Evolutionary conservation across 2,113 vertebrate species (phyloP).

Genomic region (Anguilla rostrata): DNA sequence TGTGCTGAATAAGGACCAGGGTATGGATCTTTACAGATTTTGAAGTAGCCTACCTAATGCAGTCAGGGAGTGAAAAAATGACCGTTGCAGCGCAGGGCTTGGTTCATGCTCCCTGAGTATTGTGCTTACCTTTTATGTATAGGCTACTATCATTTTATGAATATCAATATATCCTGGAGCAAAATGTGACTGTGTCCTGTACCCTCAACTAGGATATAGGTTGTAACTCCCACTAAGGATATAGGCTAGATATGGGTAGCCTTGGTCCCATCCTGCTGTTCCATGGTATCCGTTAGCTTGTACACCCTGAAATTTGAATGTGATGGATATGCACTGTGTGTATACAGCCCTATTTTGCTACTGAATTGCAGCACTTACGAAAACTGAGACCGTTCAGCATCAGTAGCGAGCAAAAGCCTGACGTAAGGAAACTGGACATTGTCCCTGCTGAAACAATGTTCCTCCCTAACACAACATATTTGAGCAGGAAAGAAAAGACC

Average conservation of each 20-base stretch:
- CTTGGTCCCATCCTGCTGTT: neutral
- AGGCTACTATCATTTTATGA: neutral
- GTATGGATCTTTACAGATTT: neutral
- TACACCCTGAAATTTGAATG: neutral
- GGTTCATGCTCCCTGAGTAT: neutral
- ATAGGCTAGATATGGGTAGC: neutral
- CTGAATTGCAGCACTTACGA: slow-evolving; percentile 9
- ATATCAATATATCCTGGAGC: neutral
- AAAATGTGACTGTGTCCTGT: neutral
- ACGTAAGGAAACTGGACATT: neutral
- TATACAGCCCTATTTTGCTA: neutral
- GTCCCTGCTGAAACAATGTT: neutral
- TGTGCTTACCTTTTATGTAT: neutral
- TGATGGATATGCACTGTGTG: neutral
- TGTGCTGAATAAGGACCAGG: neutral
- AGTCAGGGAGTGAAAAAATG: neutral
- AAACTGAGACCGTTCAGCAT: neutral
- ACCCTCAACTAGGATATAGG: neutral
- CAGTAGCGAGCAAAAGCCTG: neutral
- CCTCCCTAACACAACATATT: neutral
- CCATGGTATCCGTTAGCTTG: neutral
- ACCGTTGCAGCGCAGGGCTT: slow-evolving; percentile 4
- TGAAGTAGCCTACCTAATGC: neutral
- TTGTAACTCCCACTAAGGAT: neutral
- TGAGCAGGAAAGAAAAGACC: neutral